Evolutionary conservation across 2,888 invertebrate genomes (phyloP).

Genomic region (Netelia melanura): DNA sequence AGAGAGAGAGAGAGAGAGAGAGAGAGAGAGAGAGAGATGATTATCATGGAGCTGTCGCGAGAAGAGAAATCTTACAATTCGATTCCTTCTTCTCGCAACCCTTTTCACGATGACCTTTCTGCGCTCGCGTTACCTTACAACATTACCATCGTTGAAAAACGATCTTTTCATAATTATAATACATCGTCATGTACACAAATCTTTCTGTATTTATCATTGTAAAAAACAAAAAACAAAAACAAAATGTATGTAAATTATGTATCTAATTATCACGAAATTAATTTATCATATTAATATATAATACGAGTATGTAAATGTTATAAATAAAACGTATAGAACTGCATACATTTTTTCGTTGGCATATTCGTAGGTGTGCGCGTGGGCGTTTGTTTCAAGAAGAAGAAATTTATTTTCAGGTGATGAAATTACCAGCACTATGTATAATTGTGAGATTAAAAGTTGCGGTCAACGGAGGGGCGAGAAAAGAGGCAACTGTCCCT

Average conservation of each 20-base stretch:
- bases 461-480: conserved; percentile 25
- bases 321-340: conserved; percentile 31
- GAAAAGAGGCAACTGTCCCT: conserved; percentile 61
- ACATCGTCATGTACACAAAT: conserved; percentile 22
- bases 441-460: conserved; percentile 49
- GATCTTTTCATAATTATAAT: conserved; percentile 5
- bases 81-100: neutral
- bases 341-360: neutral
- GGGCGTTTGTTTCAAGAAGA: neutral
- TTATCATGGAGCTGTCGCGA: conserved; percentile 2
- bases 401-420: conserved; percentile 8
- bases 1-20: conserved; percentile 1
- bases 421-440: neutral
- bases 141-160: neutral
- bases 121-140: conserved; percentile 41
- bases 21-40: conserved; percentile 6
- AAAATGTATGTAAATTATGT: conserved; percentile 55
- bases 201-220: conserved; percentile 51
- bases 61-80: neutral
- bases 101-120: conserved; percentile 19
- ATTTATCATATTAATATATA: conserved; percentile 53
- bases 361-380: no score
- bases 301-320: conserved; percentile 47
- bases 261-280: conserved; percentile 33
- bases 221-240: conserved; percentile 39